These are phyloP conservation scores for Hermaeophaga mercurialis DNA, from an alignment of 2,888 invertebrate genomes.

Conservation along the genomic window DNA sequence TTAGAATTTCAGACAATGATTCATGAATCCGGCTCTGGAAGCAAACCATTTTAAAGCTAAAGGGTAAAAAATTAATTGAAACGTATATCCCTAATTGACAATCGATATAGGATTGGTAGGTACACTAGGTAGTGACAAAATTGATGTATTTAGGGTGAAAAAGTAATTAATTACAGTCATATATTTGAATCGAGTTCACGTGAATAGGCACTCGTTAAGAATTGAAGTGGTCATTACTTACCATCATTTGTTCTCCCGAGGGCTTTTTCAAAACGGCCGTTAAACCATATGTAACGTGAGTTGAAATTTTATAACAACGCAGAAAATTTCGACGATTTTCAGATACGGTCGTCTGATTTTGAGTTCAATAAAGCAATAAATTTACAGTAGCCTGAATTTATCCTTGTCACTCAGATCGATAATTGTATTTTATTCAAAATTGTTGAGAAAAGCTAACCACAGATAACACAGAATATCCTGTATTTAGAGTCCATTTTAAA, in stretches of 20 bases:
- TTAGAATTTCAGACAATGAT: too few relatives aligned
- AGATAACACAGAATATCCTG: too few relatives aligned
- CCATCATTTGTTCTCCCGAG: conserved; percentile 15
- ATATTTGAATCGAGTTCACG: conserved; percentile 18
- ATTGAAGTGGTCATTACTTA: conserved; percentile 15
- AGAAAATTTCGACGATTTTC: too few relatives aligned
- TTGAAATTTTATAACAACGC: conserved; percentile 4
- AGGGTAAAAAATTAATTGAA: conserved; percentile 10
- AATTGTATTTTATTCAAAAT: too few relatives aligned
- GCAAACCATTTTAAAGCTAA: not conserved
- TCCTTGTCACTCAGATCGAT: too few relatives aligned
- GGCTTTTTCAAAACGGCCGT: not conserved
- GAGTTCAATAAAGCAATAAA: not conserved
- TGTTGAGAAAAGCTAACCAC: too few relatives aligned
- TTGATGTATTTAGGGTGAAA: conserved; percentile 24
- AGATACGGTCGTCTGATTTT: not conserved
- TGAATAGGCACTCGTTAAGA: conserved; percentile 14
- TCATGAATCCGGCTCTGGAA: not conserved
- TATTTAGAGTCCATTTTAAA: too few relatives aligned
- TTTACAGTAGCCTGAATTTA: too few relatives aligned
- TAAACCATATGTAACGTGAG: conserved; percentile 3
- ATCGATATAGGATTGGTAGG: conserved; percentile 21
- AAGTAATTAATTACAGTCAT: conserved; percentile 20
- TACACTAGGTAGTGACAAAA: conserved; percentile 17
- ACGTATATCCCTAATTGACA: conserved; percentile 17